Evolutionary conservation across 2,888 invertebrate genomes (phyloP).

Genomic region (Acanthosepion lycidas): DNA sequence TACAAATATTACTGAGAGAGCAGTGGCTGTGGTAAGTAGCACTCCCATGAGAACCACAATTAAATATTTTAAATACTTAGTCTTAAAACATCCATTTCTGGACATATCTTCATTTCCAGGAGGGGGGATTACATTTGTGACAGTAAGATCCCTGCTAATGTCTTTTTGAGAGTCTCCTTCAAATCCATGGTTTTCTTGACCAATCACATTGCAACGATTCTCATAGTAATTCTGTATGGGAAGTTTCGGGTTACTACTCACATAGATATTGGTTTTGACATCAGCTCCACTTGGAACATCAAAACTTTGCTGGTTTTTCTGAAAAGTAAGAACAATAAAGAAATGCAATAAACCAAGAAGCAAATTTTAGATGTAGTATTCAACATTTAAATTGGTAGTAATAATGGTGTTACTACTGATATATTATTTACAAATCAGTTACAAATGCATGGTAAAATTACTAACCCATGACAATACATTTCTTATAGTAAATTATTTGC

Average conservation of each 20-base stretch:
- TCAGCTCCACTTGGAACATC: background rate
- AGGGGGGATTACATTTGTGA: background rate
- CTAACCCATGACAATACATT: too few relatives aligned
- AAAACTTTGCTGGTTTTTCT: background rate
- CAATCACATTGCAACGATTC: background rate
- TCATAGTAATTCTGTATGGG: background rate
- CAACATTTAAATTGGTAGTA: too few relatives aligned
- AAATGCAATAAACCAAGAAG: too few relatives aligned
- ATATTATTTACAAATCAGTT: too few relatives aligned
- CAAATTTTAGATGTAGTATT: too few relatives aligned
- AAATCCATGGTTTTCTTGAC: background rate
- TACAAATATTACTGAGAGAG: background rate
- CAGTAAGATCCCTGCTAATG: background rate
- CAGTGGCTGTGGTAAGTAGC: background rate
- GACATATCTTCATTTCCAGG: conserved; percentile 33
- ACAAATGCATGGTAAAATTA: too few relatives aligned
- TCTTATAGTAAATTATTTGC: too few relatives aligned
- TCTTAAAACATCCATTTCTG: conserved; percentile 13
- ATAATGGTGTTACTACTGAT: too few relatives aligned
- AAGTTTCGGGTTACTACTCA: background rate
- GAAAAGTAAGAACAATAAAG: background rate
- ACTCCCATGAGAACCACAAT: background rate
- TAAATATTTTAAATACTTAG: background rate
- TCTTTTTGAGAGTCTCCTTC: background rate
- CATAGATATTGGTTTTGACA: background rate